Percentiles rank a stretch among this genome's conserved stretches.
Evolutionary conservation across 2,797 vertebrate genomes (phyloP).

Genomic region (Enoplosus armatus): DNA sequence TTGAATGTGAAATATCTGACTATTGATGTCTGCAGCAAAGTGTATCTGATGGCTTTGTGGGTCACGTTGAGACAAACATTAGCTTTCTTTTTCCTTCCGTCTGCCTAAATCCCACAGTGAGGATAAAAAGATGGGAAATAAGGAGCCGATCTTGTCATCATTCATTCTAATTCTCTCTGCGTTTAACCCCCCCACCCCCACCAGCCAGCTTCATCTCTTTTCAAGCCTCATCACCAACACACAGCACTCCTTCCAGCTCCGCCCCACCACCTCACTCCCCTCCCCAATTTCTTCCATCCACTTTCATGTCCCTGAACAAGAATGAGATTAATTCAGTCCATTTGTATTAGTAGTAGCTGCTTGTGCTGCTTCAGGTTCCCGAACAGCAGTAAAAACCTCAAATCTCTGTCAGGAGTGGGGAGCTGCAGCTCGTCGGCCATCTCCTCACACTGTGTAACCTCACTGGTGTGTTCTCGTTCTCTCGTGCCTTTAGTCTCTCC

Average conservation of each 20-base stretch:
- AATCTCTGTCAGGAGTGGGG: constrained; percentile 16
- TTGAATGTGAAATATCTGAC: constrained; percentile 16
- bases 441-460: constrained; percentile 24
- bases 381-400: constrained; percentile 35
- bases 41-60: constrained; percentile 8
- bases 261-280: constrained; percentile 34
- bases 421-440: constrained; percentile 31
- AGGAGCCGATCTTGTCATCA: constrained; percentile 59
- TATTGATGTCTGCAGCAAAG: constrained; percentile 3
- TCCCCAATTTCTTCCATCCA: constrained; percentile 58
- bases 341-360: constrained; percentile 61
- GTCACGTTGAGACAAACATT: constrained; percentile 12
- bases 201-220: constrained; percentile 59
- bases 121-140: constrained; percentile 36
- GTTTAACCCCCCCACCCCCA: constrained; percentile 54
- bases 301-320: constrained; percentile 69
- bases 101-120: constrained; percentile 8
- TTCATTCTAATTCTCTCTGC: constrained; percentile 71
- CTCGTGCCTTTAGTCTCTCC: constrained; percentile 12
- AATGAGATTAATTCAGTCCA: constrained; percentile 68
- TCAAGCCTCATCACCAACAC: constrained; percentile 67
- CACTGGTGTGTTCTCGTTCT: constrained; percentile 12
- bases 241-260: constrained; percentile 14
- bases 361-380: constrained; percentile 42
- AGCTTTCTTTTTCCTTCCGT: constrained; percentile 1